Base-by-base conservation (phyloP, 2,888 invertebrate genomes). In the Cantharis rustica region DNA sequence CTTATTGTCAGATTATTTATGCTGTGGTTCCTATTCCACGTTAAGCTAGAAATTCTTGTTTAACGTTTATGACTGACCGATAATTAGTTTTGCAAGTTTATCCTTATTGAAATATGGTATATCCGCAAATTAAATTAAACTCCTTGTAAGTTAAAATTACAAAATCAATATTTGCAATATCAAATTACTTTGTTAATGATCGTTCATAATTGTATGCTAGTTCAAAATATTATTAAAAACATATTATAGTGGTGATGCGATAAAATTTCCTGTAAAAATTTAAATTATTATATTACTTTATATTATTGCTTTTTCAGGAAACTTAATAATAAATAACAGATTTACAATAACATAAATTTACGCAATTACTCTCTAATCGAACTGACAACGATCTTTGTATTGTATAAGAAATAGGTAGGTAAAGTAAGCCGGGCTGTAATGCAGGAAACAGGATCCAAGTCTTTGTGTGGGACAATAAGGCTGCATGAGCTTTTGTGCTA, bases 401-500 rank as follows among this genome's bases (percentile, higher is more conserved):
- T 64, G 72, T 69, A 75, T 71, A 79, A 79, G 77, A 73, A 75
- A 72, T 72, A 78, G 74, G 71, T 72, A 79, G 79, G 79, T 79
- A 78, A 80, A 79, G 78, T 80, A 80, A 80, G 79, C 80, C 76
- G 79, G 72, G 72, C 71, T 77, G 80, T 73, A 77, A 79, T 75
- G 75, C 80, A 80, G 80, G 80, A 80, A 80, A 80, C 80, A 78
- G 80, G 80, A 79, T 79, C 79, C 78, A 77, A 75, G 78, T 78
- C 79, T 80, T 80, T 80, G 80, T 80, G 75, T 72, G 73, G 75
- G 77, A 80, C 80, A 80, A 80, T 79, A 76, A 77, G 79, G 79
- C 77, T 77, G 77, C 76, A 69, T 75, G 77, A 77, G 80, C 80
- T 80, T 77, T 80, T 80, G 80, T 80, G 77, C 79, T 74, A 66